A percentile compares a stretch with the other conserved stretches of the same genome.
Evolutionary conservation across 2,113 vertebrate genomes (phyloP).

Genomic region (Mandrillus leucophaeus): DNA sequence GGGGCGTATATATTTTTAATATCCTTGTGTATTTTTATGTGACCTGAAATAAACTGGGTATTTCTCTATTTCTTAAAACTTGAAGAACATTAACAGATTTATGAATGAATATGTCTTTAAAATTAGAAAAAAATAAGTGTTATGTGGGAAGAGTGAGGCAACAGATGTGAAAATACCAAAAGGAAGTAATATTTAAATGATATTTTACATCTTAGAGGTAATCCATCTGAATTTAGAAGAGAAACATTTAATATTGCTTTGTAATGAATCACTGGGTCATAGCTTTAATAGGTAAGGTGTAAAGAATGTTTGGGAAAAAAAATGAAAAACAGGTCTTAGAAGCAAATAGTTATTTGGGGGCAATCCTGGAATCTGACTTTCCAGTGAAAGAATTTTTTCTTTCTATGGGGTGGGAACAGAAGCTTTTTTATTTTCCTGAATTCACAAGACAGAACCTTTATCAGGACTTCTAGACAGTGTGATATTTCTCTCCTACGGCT

Average conservation of each 20-base stretch:
- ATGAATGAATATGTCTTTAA: slow-evolving; percentile 44
- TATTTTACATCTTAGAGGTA: slow-evolving; percentile 54
- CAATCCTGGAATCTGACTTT: not conserved
- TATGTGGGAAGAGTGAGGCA: slow-evolving; percentile 34
- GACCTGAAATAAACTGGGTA: not conserved
- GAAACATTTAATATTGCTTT: not conserved
- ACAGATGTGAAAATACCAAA: slow-evolving; percentile 63
- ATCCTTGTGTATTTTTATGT: slow-evolving; percentile 39
- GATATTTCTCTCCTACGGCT: not conserved
- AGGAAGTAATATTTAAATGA: slow-evolving; percentile 60
- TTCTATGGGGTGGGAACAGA: not conserved
- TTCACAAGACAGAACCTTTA: not conserved
- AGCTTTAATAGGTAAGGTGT: not conserved
- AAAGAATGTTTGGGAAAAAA: not conserved
- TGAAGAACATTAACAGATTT: slow-evolving; percentile 25
- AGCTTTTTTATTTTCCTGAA: not conserved
- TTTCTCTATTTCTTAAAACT: not conserved
- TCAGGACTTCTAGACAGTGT: not conserved
- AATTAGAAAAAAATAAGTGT: slow-evolving; percentile 28
- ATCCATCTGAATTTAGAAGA: not conserved
- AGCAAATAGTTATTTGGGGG: not conserved
- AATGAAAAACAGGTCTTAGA: not conserved
- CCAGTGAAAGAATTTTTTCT: not conserved
- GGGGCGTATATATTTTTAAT: not conserved
- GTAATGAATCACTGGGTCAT: slow-evolving; percentile 2